A percentile compares a stretch with the other conserved stretches of the same genome.
phyloP scores from a whole-genome alignment of 2,113 vertebrate genomes.

The Mungos mungo region DNA sequence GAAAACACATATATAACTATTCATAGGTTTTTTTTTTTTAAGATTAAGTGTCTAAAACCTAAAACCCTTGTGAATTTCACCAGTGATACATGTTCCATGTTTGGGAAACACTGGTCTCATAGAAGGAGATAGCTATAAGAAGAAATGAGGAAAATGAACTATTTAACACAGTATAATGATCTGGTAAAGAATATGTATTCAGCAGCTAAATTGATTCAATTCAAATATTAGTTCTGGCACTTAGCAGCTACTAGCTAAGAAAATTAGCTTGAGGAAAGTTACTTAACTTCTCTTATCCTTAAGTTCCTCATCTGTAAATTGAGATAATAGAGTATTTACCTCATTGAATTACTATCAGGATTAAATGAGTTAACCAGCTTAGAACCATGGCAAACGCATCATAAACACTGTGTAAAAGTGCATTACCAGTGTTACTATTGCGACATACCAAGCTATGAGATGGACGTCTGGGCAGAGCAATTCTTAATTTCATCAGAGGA shows the following conservation, averaged over 20 bases:
- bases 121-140: background rate
- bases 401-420: background rate
- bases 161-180: background rate
- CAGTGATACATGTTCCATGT: background rate
- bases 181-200: background rate
- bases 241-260: background rate
- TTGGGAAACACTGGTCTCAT: background rate
- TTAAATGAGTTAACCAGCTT: background rate
- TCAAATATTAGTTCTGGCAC: background rate
- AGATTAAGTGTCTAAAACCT: background rate
- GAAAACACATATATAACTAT: background rate
- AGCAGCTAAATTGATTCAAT: background rate
- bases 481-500: background rate
- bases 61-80: background rate
- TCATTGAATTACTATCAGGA: background rate
- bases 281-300: conserved; percentile 1
- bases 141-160: background rate
- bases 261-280: conserved; percentile 4
- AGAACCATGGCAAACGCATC: background rate
- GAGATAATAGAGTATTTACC: background rate
- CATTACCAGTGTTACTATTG: background rate
- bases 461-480: accelerated
- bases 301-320: conserved; percentile 10
- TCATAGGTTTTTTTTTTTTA: background rate
- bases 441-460: background rate